Base-by-base conservation (phyloP, 2,113 vertebrate genomes). In the Myotis brandtii region DNA sequence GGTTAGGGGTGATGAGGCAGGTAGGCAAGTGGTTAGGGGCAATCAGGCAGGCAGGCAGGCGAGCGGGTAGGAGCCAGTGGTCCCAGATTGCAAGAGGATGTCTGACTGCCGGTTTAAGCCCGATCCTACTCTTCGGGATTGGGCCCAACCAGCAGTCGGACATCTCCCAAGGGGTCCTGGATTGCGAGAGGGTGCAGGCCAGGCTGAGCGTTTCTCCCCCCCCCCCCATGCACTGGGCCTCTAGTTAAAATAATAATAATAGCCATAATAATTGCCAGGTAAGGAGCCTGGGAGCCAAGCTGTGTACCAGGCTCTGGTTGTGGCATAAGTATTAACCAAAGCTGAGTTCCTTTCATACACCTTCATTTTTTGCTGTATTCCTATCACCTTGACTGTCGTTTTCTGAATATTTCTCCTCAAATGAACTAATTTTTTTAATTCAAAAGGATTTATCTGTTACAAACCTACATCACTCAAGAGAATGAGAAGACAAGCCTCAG, bases 391-490 rank as follows among this genome's bases (percentile, higher is more conserved):
- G 30, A 72, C 37, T 27, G 37, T 77, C 67, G 40, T 90, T 90
- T 91, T 62, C 75, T 56, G 27, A 67, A n/a, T 83, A 67, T 46
- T 73, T 84, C 25, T 67, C 83, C 70, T 88, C 48, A 34, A 62
- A 43, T 12, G 21, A 30, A 87, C 23, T 69, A 50, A 11, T 12
- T 76, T 77, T 64, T 32, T 64, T 64, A 81, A 75, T 37, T 34
- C 52, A 50, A 25, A 46, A 17, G 37, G 27, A 43, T 83, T 46
- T 82, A 12, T 48, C 56, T 50, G 27, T 76, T 40, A 10, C 3
- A 52, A 84, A 52, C 3, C 9, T 54, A 30, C 18, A 69, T 82
- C 48, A 34, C 16, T 56, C 67, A 69, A 88, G 46, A 77, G 4
- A 21, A 83, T 75, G 25, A 76, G 59, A 91, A 82, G 43, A 43